Percentiles rank a stretch among this genome's conserved stretches.
These are phyloP conservation scores for Peromyscus californicus DNA, from an alignment of 2,113 vertebrate species.

Conservation along the genomic window DNA sequence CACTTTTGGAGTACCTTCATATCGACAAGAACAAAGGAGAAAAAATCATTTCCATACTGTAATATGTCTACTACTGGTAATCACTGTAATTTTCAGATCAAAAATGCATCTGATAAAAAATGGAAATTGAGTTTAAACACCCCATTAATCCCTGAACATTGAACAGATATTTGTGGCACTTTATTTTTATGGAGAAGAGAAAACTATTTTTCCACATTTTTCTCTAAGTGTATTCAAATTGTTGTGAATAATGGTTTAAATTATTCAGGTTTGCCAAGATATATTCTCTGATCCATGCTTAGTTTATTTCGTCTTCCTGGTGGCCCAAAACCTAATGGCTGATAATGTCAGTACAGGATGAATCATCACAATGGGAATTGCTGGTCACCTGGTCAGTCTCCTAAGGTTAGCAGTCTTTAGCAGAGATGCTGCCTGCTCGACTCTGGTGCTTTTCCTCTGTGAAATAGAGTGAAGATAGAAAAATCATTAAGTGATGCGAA, in stretches of 20 bases:
- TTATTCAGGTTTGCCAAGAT: background rate
- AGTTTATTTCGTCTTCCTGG: background rate
- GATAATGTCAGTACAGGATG: background rate
- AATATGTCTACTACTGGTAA: background rate
- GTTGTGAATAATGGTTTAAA: background rate
- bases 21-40: background rate
- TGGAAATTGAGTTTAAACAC: background rate
- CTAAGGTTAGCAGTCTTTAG: background rate
- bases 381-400: background rate
- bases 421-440: background rate
- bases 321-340: background rate
- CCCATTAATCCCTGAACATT: background rate
- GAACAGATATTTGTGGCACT: background rate
- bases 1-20: background rate
- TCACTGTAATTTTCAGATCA: background rate
- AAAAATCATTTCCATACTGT: background rate
- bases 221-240: background rate
- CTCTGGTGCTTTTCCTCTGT: background rate
- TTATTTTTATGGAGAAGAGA: background rate
- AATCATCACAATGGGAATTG: background rate
- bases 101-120: background rate
- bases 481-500: slow-evolving; percentile 11
- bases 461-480: background rate
- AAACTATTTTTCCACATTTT: background rate
- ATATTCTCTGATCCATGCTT: background rate